phyloP scores from a whole-genome alignment of 2,888 invertebrate genomes.

The Trachelus stipa region DNA sequence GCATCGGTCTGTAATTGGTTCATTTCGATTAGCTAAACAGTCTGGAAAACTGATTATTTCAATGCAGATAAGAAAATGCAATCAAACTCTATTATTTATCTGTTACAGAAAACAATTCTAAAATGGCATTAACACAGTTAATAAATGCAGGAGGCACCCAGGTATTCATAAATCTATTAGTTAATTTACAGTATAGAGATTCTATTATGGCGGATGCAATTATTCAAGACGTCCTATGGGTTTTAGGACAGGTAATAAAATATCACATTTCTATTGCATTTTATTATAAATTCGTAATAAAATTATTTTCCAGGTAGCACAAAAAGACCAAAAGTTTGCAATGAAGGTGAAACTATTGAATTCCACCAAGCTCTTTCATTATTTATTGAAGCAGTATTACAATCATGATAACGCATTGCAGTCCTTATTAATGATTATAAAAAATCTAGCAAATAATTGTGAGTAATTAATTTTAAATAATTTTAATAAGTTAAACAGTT shows the following conservation, averaged over 20 bases:
- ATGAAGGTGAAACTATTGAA: conserved; percentile 74
- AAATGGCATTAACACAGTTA: conserved; percentile 70
- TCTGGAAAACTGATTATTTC: background rate
- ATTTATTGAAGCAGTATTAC: conserved; percentile 72
- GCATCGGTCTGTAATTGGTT: background rate
- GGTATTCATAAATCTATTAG: conserved; percentile 70
- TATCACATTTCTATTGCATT: background rate
- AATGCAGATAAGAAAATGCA: background rate
- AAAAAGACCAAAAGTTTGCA: conserved; percentile 74
- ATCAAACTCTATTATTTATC: too few species aligned
- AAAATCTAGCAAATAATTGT: conserved; percentile 73
- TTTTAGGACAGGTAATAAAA: conserved; percentile 69
- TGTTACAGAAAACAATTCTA: conserved; percentile 69
- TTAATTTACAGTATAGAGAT: conserved; percentile 69
- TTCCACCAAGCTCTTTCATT: conserved; percentile 73
- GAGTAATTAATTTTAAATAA: conserved; percentile 46
- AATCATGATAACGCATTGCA: conserved; percentile 72
- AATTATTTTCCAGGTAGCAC: conserved; percentile 46
- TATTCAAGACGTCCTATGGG: conserved; percentile 73
- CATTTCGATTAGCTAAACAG: background rate
- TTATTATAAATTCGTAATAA: conserved; percentile 10
- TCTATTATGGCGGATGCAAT: conserved; percentile 70
- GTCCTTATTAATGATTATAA: conserved; percentile 72
- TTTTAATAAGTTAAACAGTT: conserved; percentile 2
- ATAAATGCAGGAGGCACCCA: conserved; percentile 70